Evolutionary conservation across 1,140 invertebrate species (phyloP), one percentile per base, ranked within the genome.

Genomic region (Carcinoscorpius rotundicauda): DNA sequence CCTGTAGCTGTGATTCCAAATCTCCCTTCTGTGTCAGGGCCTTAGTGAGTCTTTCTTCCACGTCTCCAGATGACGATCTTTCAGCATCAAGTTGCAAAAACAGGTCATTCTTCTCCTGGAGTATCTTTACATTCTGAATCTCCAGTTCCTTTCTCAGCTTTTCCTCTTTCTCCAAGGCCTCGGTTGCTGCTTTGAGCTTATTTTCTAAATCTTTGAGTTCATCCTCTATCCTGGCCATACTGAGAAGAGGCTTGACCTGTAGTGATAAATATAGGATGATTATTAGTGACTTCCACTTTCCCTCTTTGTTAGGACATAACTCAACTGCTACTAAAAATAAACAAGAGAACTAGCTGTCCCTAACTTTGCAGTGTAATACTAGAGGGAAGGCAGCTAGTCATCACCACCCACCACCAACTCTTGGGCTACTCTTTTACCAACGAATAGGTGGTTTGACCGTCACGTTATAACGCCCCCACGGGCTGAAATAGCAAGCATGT

Each of bases 221-320:
- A 82, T 99, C 97, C 83, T 99, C 95, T 81, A 97, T 87, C 73
- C 93, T 88, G 77, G 89, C 93, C 81, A 96, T 93, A 84, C 97
- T 97, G 84, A 99, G 89, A 73, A 98, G 85, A 76, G 96, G 96
- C 84, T 97, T 97, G 83, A 98, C 91, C 66, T 68, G 11, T 62
- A 53, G 9, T 4, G 29, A 29, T 2, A 29, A 29, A 29, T 29
- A 29, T 29, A 29, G 29, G 29, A 29, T 29, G 29, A 29, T 29
- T 29, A 29, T 29, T 29, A 29, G 29, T 29, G 29, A 29, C 29
- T 29, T 29, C 29, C 29, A 29, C 29, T 29, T 29, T 29, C 29
- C 29, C 29, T 29, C 29, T 29, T 29, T 29, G 29, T 29, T 29
- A 29, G 29, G 29, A 29, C 29, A 29, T 29, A 29, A 29, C 29